These are phyloP conservation scores for Poeciliopsis occidentalis DNA, from an alignment of 2,113 vertebrate species.

Conservation along the genomic window DNA sequence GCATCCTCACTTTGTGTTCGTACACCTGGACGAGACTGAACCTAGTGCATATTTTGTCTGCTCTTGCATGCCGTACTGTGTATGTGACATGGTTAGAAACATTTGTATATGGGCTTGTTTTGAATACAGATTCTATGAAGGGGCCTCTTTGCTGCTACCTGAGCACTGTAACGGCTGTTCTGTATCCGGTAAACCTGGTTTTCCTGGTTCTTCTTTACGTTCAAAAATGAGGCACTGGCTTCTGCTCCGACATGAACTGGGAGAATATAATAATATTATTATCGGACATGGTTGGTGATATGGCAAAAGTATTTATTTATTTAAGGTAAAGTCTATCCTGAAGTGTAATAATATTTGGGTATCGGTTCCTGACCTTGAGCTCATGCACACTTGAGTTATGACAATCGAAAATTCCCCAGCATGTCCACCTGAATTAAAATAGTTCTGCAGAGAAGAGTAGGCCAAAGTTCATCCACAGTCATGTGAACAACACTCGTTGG, in stretches of 20 bases:
- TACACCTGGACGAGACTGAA: not conserved
- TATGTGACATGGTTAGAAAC: not conserved
- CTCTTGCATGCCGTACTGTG: not conserved
- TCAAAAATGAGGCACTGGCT: not conserved
- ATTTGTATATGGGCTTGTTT: conserved; percentile 18
- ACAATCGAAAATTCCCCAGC: too few relatives aligned
- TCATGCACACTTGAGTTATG: too few relatives aligned
- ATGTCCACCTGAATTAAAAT: too few relatives aligned
- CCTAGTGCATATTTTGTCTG: not conserved
- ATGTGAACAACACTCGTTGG: too few relatives aligned
- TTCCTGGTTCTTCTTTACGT: conserved; percentile 7
- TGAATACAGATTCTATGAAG: conserved; percentile 19
- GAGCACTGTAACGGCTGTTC: conserved; percentile 16
- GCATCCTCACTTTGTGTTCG: conserved; percentile 28
- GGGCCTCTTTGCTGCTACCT: conserved; percentile 8
- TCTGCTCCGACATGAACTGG: not conserved
- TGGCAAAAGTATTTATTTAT: not conserved
- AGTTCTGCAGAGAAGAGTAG: too few relatives aligned
- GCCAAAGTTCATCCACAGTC: too few relatives aligned
- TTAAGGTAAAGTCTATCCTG: not conserved
- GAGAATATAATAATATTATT: not conserved
- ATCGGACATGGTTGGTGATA: too few relatives aligned
- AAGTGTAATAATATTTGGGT: too few relatives aligned
- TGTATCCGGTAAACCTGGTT: conserved; percentile 35
- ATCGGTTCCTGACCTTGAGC: too few relatives aligned